These are phyloP conservation scores for Pomatorhinus ruficollis DNA, from an alignment of 2,113 vertebrate genomes.

Conservation along the genomic window DNA sequence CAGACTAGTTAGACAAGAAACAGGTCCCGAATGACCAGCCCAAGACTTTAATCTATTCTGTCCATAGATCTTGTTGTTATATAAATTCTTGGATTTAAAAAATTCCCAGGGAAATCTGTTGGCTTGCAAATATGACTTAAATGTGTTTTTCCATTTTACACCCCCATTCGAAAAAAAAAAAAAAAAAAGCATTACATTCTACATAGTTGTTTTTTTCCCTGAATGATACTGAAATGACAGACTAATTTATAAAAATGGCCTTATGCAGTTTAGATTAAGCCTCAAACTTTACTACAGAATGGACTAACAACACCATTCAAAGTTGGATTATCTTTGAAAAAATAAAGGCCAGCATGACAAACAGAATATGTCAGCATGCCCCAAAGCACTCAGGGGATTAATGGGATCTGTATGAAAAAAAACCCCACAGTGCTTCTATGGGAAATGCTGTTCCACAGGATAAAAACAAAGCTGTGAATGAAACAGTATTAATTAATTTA, in stretches of 20 bases:
- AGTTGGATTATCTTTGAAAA: slow-evolving; percentile 42
- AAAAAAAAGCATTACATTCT: not conserved
- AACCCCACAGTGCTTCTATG: not conserved
- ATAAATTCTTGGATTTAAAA: slow-evolving; percentile 1
- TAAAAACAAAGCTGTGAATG: not conserved
- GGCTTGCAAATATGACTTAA: not conserved
- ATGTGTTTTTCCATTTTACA: not conserved
- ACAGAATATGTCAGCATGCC: slow-evolving; percentile 36
- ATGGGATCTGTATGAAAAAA: not conserved
- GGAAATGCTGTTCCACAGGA: slow-evolving; percentile 42
- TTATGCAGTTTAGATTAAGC: slow-evolving; percentile 1
- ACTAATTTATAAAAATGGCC: not conserved
- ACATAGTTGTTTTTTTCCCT: not conserved
- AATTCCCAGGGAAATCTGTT: not conserved
- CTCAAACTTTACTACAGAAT: not conserved
- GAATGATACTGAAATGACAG: not conserved
- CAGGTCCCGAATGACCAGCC: not conserved
- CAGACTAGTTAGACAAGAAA: not conserved
- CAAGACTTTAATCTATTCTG: not conserved
- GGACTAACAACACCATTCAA: slow-evolving; percentile 30
- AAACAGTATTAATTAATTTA: not conserved
- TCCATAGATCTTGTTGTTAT: not conserved
- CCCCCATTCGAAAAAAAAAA: not conserved
- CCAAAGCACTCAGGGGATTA: slow-evolving; percentile 20
- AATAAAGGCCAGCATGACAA: slow-evolving; percentile 25